These are phyloP conservation scores for Conistra vaccinii DNA, from an alignment of 2,888 invertebrate species.

Conservation along the genomic window DNA sequence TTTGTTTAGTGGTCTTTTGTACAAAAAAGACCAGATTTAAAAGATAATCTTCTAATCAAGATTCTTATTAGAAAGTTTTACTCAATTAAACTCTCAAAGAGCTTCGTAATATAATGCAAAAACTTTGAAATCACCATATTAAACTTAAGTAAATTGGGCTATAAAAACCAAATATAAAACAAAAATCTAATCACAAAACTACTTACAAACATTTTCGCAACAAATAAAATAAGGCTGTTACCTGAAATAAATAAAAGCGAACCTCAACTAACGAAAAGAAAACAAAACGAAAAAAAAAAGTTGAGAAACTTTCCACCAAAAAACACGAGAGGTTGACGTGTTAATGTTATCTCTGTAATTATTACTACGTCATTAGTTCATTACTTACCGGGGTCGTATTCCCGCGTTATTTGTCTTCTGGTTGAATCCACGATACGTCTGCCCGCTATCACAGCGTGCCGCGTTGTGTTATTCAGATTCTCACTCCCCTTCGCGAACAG, in stretches of 20 bases:
- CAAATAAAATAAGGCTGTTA: conserved; percentile 21
- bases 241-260: conserved; percentile 24
- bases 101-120: not conserved
- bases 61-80: conserved; percentile 10
- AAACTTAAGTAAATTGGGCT: not conserved
- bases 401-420: conserved; percentile 77
- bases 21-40: not conserved
- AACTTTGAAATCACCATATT: conserved; percentile 3
- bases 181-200: conserved; percentile 22
- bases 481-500: conserved; percentile 59
- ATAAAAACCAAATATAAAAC: not conserved
- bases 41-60: not conserved
- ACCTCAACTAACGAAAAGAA: conserved; percentile 7
- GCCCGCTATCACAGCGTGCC: conserved; percentile 78
- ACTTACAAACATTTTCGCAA: conserved; percentile 18
- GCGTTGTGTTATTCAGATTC: conserved; percentile 77
- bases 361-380: conserved; percentile 76
- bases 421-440: conserved; percentile 74
- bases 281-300: conserved; percentile 2
- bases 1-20: not conserved
- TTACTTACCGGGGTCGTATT: conserved; percentile 82
- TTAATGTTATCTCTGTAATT: conserved; percentile 64
- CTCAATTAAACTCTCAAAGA: not conserved
- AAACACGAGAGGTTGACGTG: conserved; percentile 28
- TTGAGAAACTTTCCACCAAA: conserved; percentile 19